Percentiles rank a stretch among this genome's conserved stretches.
Evolutionary conservation across 2,888 invertebrate genomes (phyloP).

Genomic region (Ochropleura leucogaster): DNA sequence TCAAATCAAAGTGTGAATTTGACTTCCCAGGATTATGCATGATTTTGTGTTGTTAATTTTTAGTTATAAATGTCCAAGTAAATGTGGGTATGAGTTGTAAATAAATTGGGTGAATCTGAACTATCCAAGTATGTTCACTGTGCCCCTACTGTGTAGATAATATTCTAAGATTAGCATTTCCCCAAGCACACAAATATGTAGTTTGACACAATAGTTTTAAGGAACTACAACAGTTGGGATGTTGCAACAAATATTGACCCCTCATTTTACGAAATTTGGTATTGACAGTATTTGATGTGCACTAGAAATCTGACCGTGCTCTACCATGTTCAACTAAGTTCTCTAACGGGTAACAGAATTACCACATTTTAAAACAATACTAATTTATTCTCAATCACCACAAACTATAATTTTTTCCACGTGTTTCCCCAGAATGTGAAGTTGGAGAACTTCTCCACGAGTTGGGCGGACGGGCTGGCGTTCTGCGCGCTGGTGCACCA

Average conservation of each 20-base stretch:
- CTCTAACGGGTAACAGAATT: not conserved
- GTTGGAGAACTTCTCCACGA: conserved; percentile 99
- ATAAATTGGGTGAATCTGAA: conserved; percentile 37
- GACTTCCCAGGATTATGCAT: conserved; percentile 58
- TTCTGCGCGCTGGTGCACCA: conserved; percentile 99
- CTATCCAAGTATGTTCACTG: conserved; percentile 19
- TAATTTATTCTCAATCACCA: conserved; percentile 1
- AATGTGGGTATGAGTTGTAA: conserved; percentile 35
- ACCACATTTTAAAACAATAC: not conserved
- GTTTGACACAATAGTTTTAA: conserved; percentile 23
- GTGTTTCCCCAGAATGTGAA: conserved; percentile 95
- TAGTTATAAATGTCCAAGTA: conserved; percentile 26
- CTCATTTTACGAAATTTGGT: not conserved
- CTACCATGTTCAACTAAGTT: not conserved
- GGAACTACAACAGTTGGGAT: not conserved
- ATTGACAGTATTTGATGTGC: not conserved
- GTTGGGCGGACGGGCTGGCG: conserved; percentile 99
- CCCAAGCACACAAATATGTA: conserved; percentile 12
- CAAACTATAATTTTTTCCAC: not conserved
- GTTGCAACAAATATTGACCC: not conserved
- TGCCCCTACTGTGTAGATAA: conserved; percentile 34
- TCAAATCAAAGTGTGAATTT: conserved; percentile 27
- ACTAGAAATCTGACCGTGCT: not conserved
- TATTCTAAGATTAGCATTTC: conserved; percentile 21
- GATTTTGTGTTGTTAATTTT: conserved; percentile 61